These are phyloP conservation scores for Ochotona curzoniae DNA, from an alignment of 2,113 vertebrate species.

Conservation along the genomic window DNA sequence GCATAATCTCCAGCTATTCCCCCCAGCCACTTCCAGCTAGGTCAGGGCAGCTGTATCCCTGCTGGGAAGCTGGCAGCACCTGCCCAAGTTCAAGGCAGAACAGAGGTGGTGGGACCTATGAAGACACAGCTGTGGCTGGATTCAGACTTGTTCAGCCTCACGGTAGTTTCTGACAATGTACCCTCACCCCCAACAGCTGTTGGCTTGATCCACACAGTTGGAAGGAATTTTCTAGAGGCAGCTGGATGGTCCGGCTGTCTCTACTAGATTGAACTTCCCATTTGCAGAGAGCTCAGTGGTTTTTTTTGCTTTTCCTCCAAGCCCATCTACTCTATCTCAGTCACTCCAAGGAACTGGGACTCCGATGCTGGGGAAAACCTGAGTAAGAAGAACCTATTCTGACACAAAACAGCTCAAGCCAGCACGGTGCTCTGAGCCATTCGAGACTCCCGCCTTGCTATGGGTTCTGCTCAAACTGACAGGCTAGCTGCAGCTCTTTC, in stretches of 20 bases:
- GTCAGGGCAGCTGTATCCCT: background rate
- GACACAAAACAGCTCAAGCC: background rate
- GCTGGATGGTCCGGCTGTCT: background rate
- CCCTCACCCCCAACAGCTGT: background rate
- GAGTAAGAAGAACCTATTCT: background rate
- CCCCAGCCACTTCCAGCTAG: background rate
- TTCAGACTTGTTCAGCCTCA: background rate
- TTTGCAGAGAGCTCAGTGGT: background rate
- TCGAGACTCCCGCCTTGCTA: background rate
- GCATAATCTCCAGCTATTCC: background rate
- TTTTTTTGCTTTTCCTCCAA: background rate
- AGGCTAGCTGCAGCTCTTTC: background rate
- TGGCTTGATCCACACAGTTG: background rate
- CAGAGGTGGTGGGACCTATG: background rate
- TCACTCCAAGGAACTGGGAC: background rate
- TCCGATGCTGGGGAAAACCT: background rate
- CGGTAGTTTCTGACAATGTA: background rate
- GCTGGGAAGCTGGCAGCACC: too few relatives aligned
- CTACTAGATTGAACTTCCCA: background rate
- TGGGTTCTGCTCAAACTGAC: background rate
- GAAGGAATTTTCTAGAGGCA: background rate
- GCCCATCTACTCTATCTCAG: background rate
- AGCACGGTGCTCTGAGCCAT: background rate
- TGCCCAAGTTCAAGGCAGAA: background rate
- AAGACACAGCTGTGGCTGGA: background rate